Evolutionary conservation across 2,888 invertebrate genomes (phyloP).

Genomic region (Heliconius cydno): DNA sequence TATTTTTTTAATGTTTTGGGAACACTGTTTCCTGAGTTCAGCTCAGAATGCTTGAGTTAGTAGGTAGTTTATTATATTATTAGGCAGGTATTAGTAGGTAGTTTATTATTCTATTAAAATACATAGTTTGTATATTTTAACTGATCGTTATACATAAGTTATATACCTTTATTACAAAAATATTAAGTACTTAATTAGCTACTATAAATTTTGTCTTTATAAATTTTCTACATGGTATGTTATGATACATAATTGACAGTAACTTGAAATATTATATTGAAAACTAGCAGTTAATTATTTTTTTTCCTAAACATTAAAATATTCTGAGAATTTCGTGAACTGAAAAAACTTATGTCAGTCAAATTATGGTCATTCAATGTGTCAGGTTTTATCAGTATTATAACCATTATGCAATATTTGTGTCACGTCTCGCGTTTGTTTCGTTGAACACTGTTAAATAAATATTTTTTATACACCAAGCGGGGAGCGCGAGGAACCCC

Average conservation of each 20-base stretch:
- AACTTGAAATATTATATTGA: background rate
- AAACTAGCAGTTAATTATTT: background rate
- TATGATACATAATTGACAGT: background rate
- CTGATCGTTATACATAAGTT: background rate
- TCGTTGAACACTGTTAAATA: no score
- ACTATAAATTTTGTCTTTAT: background rate
- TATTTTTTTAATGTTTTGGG: no score
- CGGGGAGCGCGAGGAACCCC: no score
- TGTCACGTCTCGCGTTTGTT: no score
- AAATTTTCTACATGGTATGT: background rate
- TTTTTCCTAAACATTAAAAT: background rate
- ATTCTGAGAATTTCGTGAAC: background rate
- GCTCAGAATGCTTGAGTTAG: no score
- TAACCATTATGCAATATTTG: background rate
- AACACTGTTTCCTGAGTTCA: no score
- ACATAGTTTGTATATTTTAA: background rate
- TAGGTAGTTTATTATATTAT: no score
- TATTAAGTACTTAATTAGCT: no score
- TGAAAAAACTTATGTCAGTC: slow-evolving; percentile 9
- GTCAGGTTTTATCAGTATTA: slow-evolving; percentile 28
- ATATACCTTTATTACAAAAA: background rate
- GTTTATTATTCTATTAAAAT: background rate
- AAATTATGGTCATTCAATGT: slow-evolving; percentile 27
- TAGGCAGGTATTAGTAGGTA: no score
- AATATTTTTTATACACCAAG: no score